phyloP scores from a whole-genome alignment of 2,888 invertebrate genomes.

The Stratiomys singularior region DNA sequence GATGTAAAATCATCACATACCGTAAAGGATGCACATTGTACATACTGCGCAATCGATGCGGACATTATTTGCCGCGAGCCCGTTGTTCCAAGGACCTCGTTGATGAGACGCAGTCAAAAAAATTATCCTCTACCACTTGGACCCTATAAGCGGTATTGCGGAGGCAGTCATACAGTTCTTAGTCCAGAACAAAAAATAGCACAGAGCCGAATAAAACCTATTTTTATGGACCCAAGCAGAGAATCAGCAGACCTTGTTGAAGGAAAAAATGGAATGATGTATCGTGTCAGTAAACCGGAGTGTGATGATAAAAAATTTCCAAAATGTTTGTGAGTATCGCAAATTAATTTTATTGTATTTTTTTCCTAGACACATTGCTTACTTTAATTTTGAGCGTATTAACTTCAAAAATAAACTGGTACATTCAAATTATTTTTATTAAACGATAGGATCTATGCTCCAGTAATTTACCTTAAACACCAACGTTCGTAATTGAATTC shows the following conservation, averaged over 20 bases:
- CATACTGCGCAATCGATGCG: not conserved
- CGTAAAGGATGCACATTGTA: slow-evolving; percentile 7
- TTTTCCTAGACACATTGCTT: no score
- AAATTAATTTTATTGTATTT: no score
- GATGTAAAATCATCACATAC: slow-evolving; percentile 2
- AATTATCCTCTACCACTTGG: slow-evolving; percentile 10
- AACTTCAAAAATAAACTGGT: no score
- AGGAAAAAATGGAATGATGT: slow-evolving; percentile 23
- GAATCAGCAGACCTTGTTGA: slow-evolving; percentile 14
- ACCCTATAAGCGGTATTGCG: slow-evolving; percentile 15
- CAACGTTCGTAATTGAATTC: no score
- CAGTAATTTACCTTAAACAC: no score
- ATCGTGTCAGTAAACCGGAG: not conserved
- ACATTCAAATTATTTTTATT: no score
- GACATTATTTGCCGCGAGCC: slow-evolving; percentile 9
- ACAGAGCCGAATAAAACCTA: not conserved
- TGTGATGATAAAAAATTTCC: slow-evolving; percentile 7
- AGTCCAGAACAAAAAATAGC: not conserved
- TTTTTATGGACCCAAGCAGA: not conserved
- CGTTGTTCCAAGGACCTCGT: not conserved
- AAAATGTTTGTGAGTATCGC: slow-evolving; percentile 26
- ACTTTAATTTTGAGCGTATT: no score
- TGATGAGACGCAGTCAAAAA: not conserved
- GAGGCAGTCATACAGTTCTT: slow-evolving; percentile 35
- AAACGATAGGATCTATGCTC: no score